phyloP scores from a whole-genome alignment of 2,888 invertebrate genomes.

The Timema podura region DNA sequence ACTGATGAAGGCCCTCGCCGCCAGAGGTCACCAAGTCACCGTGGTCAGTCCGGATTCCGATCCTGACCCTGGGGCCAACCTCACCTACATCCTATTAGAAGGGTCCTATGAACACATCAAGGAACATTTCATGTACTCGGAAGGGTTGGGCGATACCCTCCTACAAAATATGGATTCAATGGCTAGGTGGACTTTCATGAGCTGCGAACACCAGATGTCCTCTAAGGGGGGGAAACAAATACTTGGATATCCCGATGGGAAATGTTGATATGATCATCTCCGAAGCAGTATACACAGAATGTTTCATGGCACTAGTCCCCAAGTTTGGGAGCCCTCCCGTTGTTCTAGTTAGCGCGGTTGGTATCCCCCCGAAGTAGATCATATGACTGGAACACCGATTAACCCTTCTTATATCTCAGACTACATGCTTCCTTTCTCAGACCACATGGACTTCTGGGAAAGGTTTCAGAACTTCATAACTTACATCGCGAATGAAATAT shows the following conservation, averaged over 20 bases:
- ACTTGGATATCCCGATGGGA: constrained; percentile 7
- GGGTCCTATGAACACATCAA: constrained; percentile 3
- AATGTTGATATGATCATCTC: constrained; percentile 18
- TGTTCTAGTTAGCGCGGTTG: constrained; percentile 35
- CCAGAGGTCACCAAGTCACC: constrained; percentile 22
- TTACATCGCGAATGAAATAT: constrained; percentile 30
- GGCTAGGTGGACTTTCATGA: neutral
- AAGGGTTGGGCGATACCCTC: constrained; percentile 30
- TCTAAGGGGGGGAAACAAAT: neutral
- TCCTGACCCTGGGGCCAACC: constrained; percentile 12
- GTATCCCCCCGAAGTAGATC: constrained; percentile 33
- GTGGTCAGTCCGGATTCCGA: constrained; percentile 20
- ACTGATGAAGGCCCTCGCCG: constrained; percentile 12
- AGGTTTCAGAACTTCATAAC: constrained; percentile 44
- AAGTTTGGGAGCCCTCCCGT: constrained; percentile 38
- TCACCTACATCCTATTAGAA: constrained; percentile 17
- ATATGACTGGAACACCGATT: constrained; percentile 36
- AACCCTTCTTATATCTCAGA: constrained; percentile 37
- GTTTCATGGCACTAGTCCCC: constrained; percentile 34
- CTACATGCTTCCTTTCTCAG: constrained; percentile 31
- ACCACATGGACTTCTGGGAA: constrained; percentile 51
- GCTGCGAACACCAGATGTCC: neutral
- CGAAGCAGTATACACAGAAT: constrained; percentile 9
- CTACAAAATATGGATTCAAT: neutral
- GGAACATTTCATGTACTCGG: constrained; percentile 23